phyloP scores from a whole-genome alignment of 2,797 vertebrate species.

The Gambelia wislizenii region DNA sequence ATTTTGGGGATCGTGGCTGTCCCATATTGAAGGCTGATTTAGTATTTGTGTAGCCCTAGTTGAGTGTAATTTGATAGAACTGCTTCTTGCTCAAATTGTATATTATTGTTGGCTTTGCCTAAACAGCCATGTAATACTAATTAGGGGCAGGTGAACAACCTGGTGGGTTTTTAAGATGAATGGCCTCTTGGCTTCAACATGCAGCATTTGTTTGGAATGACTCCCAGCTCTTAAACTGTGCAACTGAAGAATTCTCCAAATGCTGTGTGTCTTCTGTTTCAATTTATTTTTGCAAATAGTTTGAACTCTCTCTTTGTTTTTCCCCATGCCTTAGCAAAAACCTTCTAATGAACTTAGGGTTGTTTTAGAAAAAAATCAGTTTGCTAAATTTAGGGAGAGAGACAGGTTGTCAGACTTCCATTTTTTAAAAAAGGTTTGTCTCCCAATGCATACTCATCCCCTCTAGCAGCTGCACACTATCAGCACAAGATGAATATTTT shows the following conservation, averaged over 20 bases:
- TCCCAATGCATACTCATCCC: not conserved
- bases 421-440: slow-evolving; percentile 19
- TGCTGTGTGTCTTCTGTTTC: not conserved
- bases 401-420: slow-evolving; percentile 41
- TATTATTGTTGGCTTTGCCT: slow-evolving; percentile 47
- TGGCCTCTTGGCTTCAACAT: slow-evolving; percentile 46
- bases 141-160: slow-evolving; percentile 45
- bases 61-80: slow-evolving; percentile 40
- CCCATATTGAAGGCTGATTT: not conserved
- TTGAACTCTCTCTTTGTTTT: slow-evolving; percentile 39
- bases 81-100: slow-evolving; percentile 45
- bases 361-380: slow-evolving; percentile 23
- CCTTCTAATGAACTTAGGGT: slow-evolving; percentile 54
- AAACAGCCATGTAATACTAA: slow-evolving; percentile 8
- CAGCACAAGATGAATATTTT: not conserved
- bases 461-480: not conserved
- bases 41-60: slow-evolving; percentile 25
- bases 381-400: slow-evolving; percentile 30
- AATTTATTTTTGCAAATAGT: slow-evolving; percentile 39
- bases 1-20: not conserved
- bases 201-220: slow-evolving; percentile 58
- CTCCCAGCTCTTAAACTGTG: slow-evolving; percentile 46
- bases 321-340: slow-evolving; percentile 48
- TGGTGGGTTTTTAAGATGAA: slow-evolving; percentile 40
- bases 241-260: slow-evolving; percentile 54